Conservation (phyloP, 30 jellyfish, hydroid and myxozoan genomes). For the Catostylus mosaicus region DNA sequence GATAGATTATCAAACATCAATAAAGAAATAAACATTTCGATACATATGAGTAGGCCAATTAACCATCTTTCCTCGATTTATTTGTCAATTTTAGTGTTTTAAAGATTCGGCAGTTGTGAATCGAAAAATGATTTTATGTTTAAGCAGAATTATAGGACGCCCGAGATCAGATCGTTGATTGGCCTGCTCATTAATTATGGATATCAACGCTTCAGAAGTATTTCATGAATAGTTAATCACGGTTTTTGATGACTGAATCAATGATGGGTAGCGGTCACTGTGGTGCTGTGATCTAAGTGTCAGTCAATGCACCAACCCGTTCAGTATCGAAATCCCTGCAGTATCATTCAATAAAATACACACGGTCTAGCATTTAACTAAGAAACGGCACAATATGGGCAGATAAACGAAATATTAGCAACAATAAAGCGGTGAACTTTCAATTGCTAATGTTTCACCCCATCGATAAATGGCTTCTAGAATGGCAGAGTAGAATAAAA, state of each 20-base stretch:
- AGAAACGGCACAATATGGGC: neutral
- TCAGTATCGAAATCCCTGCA: neutral
- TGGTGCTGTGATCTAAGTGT: conserved; percentile 16
- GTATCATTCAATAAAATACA: no score
- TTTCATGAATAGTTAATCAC: neutral
- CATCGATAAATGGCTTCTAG: neutral
- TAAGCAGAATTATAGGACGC: no score
- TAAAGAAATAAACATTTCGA: no score
- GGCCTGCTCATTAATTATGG: neutral
- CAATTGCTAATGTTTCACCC: neutral
- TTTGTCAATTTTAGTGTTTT: no score
- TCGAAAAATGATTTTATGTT: no score
- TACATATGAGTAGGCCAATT: no score
- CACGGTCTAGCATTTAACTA: no score
- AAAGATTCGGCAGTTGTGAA: no score
- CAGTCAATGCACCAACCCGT: conserved; percentile 15
- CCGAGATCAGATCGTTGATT: no score
- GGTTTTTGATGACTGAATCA: neutral
- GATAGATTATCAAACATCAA: no score
- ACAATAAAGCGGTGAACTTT: neutral
- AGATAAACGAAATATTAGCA: neutral
- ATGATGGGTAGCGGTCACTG: conserved; percentile 6
- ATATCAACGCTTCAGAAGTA: neutral
- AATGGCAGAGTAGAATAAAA: no score
- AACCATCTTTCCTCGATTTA: no score